Percentiles rank a stretch among this genome's conserved stretches.
phyloP scores from a whole-genome alignment of 92 coral and sea anemone species.

The Paragorgia papillata region DNA sequence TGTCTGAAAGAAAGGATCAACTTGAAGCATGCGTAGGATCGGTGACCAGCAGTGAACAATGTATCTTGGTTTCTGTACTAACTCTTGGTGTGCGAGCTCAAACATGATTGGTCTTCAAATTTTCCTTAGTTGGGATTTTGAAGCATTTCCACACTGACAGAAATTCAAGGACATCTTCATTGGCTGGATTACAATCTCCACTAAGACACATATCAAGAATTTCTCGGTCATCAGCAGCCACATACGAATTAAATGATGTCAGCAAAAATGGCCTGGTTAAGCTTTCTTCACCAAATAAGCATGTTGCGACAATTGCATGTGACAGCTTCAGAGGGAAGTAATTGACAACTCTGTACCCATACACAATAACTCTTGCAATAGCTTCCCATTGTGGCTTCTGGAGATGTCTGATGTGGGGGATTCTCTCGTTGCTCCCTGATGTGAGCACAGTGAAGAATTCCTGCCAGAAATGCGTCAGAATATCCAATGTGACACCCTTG shows the following conservation, averaged over 20 bases:
- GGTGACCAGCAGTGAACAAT: no score
- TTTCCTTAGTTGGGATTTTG: no score
- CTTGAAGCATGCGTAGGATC: no score
- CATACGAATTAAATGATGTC: slow-evolving; percentile 35
- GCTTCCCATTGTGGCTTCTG: slow-evolving; percentile 57
- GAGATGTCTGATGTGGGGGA: slow-evolving; percentile 57
- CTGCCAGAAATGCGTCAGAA: slow-evolving; percentile 56
- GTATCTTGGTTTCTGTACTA: no score
- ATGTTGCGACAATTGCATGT: slow-evolving; percentile 39
- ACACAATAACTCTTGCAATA: slow-evolving; percentile 57
- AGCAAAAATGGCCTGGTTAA: slow-evolving; percentile 38
- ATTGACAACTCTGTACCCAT: slow-evolving; percentile 38
- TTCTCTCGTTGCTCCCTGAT: slow-evolving; percentile 49
- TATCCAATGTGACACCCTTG: slow-evolving; percentile 55
- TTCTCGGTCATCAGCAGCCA: slow-evolving; percentile 47
- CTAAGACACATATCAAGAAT: slow-evolving; percentile 32
- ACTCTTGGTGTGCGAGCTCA: no score
- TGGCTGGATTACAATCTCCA: neutral
- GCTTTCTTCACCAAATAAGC: slow-evolving; percentile 57
- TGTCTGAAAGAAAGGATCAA: no score
- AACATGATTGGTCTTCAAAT: no score
- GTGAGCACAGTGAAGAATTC: slow-evolving; percentile 25
- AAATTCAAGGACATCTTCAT: no score
- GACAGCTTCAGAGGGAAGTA: slow-evolving; percentile 56
- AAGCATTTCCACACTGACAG: no score